Base-by-base conservation (phyloP, 2,113 vertebrate genomes). In the Gnathonemus longibarbis region DNA sequence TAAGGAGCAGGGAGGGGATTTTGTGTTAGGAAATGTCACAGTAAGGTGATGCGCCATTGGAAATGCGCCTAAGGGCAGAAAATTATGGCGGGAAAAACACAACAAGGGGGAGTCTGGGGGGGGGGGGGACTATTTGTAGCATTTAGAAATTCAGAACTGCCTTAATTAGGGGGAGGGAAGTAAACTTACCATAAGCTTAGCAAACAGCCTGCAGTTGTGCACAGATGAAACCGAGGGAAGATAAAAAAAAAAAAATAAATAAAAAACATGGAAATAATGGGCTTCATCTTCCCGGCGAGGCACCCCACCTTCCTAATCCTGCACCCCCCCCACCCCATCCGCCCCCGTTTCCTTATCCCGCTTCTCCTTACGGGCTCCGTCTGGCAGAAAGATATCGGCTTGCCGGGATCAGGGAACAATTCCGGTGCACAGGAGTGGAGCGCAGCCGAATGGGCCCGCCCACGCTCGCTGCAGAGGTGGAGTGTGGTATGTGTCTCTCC, bases 401-500 rank as follows among this genome's bases (percentile, higher is more conserved):
- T 89, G 91, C 46, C 53, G 88, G 48, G 87, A 88, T 83, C 74
- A 90, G 90, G 88, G 66, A 90, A 24, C 77, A 91, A 87, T 90
- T 9, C 58, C 39, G 31, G 89, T 49, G 77, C 91, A 88, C 24
- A 91, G 93, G 93, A 95, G 94, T 93, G 93, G 93, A 91, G 93
- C 88, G 92, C 92, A 92, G 91, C 91, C 87, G 93, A 94, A 92
- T 93, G 92, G 90, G 93, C 90, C 95, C 95, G 94, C 96, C 96
- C 93, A 96, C 96, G 93, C 94, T 92, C 90, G 93, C 94, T 96
- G 96, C 95, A 95, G 95, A 96, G 96, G 96, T 95, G 95, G 96
- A 96, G 94, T 95, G 93, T 96, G 96, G 96, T 95, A 97, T 96
- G 96, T 93, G 95, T 93, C 95, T 93, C 95, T 94, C 94, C 94